These are phyloP conservation scores for Samia ricini DNA, from an alignment of 1,140 invertebrate genomes.

Conservation along the genomic window DNA sequence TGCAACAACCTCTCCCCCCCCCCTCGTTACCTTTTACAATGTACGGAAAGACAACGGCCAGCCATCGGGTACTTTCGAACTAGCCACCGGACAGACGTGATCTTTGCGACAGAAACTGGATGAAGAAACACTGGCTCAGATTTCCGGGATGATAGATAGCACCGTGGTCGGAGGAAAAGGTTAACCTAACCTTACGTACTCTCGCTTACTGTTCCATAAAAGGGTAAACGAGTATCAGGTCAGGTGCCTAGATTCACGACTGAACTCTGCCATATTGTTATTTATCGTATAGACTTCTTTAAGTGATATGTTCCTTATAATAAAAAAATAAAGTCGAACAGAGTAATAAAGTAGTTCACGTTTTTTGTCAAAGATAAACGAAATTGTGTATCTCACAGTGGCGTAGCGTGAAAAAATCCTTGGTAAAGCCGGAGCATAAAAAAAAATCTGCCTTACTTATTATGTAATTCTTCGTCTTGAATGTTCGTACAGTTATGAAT, in stretches of 20 bases:
- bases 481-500: too few species aligned
- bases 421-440: too few species aligned
- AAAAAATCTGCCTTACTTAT: too few species aligned
- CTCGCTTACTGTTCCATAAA: background rate
- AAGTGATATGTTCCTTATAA: background rate
- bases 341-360: too few species aligned
- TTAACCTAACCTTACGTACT: background rate
- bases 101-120: slow-evolving; percentile 15
- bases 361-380: too few species aligned
- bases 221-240: background rate
- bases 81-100: slow-evolving; percentile 6
- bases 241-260: background rate
- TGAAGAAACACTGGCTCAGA: slow-evolving; percentile 6
- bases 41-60: slow-evolving; percentile 21
- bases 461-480: too few species aligned
- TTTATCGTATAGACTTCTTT: background rate
- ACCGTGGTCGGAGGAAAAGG: background rate
- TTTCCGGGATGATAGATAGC: slow-evolving; percentile 5
- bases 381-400: too few species aligned
- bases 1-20: slow-evolving; percentile 34
- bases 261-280: background rate
- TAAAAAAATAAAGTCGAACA: background rate
- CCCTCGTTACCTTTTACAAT: slow-evolving; percentile 34
- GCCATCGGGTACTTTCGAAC: slow-evolving; percentile 18
- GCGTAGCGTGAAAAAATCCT: too few species aligned